These are phyloP conservation scores for Physocephala rufipes DNA, from an alignment of 2,888 invertebrate genomes.

Conservation along the genomic window DNA sequence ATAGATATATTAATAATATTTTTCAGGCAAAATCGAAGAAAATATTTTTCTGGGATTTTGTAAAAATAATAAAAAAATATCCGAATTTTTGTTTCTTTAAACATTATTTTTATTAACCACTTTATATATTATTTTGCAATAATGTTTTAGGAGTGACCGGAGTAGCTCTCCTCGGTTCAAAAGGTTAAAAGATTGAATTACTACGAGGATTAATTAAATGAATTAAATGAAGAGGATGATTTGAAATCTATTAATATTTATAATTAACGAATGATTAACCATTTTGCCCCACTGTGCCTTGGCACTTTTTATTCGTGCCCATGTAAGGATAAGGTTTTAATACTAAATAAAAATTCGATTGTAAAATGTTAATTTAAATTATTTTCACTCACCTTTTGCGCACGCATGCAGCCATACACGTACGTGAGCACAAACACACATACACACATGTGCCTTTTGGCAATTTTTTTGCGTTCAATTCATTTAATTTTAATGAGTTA, in stretches of 20 bases:
- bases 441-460: not conserved
- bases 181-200: too few species aligned
- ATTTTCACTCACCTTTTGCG: slow-evolving; percentile 33
- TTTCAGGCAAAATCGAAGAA: too few species aligned
- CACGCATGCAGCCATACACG: too few species aligned
- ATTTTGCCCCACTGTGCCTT: slow-evolving; percentile 25
- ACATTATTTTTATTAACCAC: not conserved
- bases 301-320: not conserved
- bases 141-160: too few species aligned
- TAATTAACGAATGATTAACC: not conserved
- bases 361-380: slow-evolving; percentile 53
- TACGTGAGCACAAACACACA: not conserved
- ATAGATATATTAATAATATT: not conserved
- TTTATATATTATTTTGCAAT: not conserved
- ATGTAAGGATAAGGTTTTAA: slow-evolving; percentile 49
- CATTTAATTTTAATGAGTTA: not conserved
- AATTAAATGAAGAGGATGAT: too few species aligned
- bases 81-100: too few species aligned
- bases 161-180: too few species aligned
- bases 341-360: slow-evolving; percentile 51
- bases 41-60: not conserved
- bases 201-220: too few species aligned
- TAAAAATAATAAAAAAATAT: not conserved
- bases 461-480: not conserved
- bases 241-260: too few species aligned